These are phyloP conservation scores for Coecobrya sp. DNA, from an alignment of 2,888 invertebrate species.

Conservation along the genomic window DNA sequence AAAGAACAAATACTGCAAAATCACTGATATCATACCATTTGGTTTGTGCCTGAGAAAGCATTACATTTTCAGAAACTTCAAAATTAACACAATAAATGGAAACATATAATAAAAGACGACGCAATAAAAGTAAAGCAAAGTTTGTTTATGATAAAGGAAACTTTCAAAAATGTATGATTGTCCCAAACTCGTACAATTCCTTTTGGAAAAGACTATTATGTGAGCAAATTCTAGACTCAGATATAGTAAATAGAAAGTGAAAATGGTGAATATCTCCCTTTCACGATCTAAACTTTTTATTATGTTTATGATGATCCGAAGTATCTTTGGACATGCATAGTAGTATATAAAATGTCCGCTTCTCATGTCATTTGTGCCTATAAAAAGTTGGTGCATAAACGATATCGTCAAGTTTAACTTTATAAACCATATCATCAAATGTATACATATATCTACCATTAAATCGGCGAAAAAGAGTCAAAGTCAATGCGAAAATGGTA, in stretches of 20 bases:
- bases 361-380: conserved; percentile 10
- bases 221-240: background rate
- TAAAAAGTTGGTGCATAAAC: background rate
- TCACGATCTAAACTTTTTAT: conserved; percentile 36
- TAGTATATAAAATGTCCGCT: background rate
- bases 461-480: conserved; percentile 60
- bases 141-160: conserved; percentile 44
- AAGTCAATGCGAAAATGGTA: background rate
- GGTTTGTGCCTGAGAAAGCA: background rate
- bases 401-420: background rate
- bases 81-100: conserved; percentile 24
- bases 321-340: conserved; percentile 4
- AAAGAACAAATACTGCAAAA: background rate
- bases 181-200: background rate
- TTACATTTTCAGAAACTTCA: background rate
- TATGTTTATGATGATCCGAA: conserved; percentile 12
- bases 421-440: background rate
- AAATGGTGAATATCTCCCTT: background rate
- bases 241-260: background rate
- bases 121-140: background rate
- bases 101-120: background rate
- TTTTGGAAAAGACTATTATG: background rate
- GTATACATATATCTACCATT: conserved; percentile 20
- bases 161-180: conserved; percentile 29
- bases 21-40: background rate